Base-by-base conservation (phyloP, 2,797 vertebrate genomes). In the Megaceryle alcyon region DNA sequence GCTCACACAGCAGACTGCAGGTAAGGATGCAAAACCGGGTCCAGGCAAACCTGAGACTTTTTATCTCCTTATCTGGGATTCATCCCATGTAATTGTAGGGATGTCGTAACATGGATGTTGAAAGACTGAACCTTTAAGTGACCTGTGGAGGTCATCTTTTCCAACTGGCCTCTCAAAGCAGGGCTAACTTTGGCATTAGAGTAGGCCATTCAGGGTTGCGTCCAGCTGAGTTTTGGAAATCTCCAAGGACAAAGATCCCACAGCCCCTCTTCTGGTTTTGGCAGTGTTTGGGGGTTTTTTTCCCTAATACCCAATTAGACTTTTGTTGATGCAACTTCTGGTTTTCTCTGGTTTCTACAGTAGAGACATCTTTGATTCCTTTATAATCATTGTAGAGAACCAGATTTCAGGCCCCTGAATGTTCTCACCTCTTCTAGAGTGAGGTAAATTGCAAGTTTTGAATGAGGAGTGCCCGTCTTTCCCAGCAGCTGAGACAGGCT, bases 1-100 rank as follows among this genome's bases (percentile, higher is more conserved):
- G 39, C 33, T 85, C 43, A 31, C 51, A 53, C 63, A 29, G 6
- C 2, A 5, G 25, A 51, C 49, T 54, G 28, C 0, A 0, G 20
- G 18, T 53, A 64, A 75, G 64, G 49, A 21, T 0, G 5, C 1
- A 3, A 43, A 49, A 31, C 23, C 8, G 18, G 0, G 0, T 26
- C 28, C 9, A 7, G 65, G 76, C 29, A 91, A 41, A 61, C 20
- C 10, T n/a, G 19, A 78, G 44, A 18, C 68, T 26, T 56, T 7
- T 54, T 75, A 8, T 68, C 33, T 83, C 35, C 57, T 57, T 48
- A 14, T 26, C 57, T 80, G 56, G 18, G 28, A 10, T 88, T 81
- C 28, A 69, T 64, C 61, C 29, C 16, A 14, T 2, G 0, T 23
- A 5, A 33, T 29, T 61, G 46, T 56, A 75, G 65, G 18, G 53